Base-by-base conservation (phyloP, 2,113 vertebrate species). In the Poeciliopsis prolifica region DNA sequence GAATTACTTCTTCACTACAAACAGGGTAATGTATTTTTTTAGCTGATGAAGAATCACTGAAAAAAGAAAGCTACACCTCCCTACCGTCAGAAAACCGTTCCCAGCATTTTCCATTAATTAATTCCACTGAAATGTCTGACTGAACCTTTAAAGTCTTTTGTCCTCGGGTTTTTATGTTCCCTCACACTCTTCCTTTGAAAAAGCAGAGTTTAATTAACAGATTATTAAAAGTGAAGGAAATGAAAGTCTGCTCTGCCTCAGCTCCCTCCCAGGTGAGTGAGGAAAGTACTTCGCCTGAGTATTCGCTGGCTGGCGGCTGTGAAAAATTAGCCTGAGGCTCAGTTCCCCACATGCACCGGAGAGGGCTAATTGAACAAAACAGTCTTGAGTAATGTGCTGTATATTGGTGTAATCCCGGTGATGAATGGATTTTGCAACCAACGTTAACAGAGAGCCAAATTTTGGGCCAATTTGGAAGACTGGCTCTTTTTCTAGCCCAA, bases 181-280 rank as follows among this genome's bases (percentile, higher is more conserved):
- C 51, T 70, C 51, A 31, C 51, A 74, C 66, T 73, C 40, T 61
- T 51, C 24, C 71, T 83, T 61, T 71, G 68, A 72, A 83, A 88
- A 89, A 87, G 70, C 78, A 76, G 70, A 84, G 81, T 89, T 87
- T 91, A 89, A 94, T 93, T 93, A 92, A 89, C 72, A 82, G 77
- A 73, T 87, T 87, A 92, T 91, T 93, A 91, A 91, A 90, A 91
- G 90, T 83, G 72, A 92, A 91, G 86, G 89, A 91, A 91, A 89
- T 88, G 84, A 88, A 71, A 79, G 82, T 67, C 70, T 79, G 65
- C 70, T 81, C 61, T 63, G 82, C 74, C 48, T 82, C 75, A 82
- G 78, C 68, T 73, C 83, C 81, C 83, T 89, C 87, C 83, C 87
- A 91, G 80, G 87, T 87, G 87, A 87, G 75, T 67, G 84, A 91